Base-by-base conservation (phyloP, 2,113 vertebrate genomes). In the Dasyprocta punctata region DNA sequence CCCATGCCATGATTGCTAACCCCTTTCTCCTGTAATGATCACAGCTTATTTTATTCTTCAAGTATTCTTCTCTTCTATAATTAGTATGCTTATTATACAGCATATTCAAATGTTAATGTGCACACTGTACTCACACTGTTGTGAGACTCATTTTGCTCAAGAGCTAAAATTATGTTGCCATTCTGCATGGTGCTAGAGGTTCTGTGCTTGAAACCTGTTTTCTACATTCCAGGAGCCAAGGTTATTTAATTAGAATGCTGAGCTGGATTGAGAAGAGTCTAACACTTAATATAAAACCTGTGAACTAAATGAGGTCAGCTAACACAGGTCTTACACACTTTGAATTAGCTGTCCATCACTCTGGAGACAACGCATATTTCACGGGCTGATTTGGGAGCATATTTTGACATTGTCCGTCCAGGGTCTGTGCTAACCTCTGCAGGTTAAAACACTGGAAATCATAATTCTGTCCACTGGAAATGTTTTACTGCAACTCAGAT, bases 61-160 rank as follows among this genome's bases (percentile, higher is more conserved):
- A 92, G 92, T 92, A 88, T 95, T 97, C 96, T 96, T 97, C 96
- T 95, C 92, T 90, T 91, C 93, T 90, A 93, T 96, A 97, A 97
- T 98, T 97, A 97, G 93, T 65, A 75, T 1, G 7, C 93, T 96
- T 97, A 96, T 97, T 97, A 97, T 96, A 92, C 92, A 77, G 77
- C 94, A 97, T 92, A 98, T 98, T 98, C 96, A 96, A 94, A 97
- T 98, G 97, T 97, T 98, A 98, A 97, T 98, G 87, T 73, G 88
- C 89, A 85, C 19, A n/a, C 85, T 77, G 88, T 96, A 96, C 97
- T 73, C 90, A 49, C 0, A 49, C 92, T 97, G 89, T 93, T 94
- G 95, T 97, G 96, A 98, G 94, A 95, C 85, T 93, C 80, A 52
- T 97, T 97, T 98, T 97, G 91, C 89, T 97, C 85, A 92, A 89